Conservation (phyloP, 2,797 vertebrate genomes). For the Epinephelus malabaricus region DNA sequence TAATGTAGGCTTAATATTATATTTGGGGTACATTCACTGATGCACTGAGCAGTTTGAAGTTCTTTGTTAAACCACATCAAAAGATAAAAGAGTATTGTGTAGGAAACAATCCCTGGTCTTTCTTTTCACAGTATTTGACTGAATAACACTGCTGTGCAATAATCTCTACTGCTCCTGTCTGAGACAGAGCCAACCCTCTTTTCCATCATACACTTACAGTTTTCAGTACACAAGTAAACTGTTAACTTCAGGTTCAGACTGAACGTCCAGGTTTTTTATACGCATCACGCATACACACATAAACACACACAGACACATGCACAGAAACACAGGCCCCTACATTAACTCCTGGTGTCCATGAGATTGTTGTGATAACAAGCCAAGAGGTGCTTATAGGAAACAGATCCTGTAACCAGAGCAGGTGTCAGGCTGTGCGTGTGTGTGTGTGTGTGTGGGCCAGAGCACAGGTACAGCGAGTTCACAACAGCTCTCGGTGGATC, state of each 20-base stretch:
- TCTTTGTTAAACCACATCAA: no score
- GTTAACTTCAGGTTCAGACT: neutral
- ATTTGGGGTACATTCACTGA: no score
- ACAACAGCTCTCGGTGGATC: neutral
- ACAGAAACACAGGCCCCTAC: conserved; percentile 21
- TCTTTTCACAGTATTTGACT: neutral
- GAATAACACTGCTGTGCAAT: no score
- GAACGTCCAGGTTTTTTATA: neutral
- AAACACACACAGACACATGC: conserved; percentile 11
- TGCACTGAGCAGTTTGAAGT: no score
- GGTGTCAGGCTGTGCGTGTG: conserved; percentile 41
- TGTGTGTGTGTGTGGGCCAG: neutral
- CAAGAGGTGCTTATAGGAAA: conserved; percentile 68
- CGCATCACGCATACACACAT: neutral
- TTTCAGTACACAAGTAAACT: neutral
- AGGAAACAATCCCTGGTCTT: no score
- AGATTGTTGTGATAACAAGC: conserved; percentile 75
- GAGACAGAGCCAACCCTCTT: no score
- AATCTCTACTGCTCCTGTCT: neutral
- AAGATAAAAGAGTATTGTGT: no score
- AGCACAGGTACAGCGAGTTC: neutral
- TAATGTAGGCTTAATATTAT: no score
- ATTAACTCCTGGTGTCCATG: conserved; percentile 29
- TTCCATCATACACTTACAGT: no score
- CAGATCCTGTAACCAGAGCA: conserved; percentile 60